These are phyloP conservation scores for Genyomyrus donnyi DNA, from an alignment of 2,113 vertebrate genomes.

Conservation along the genomic window DNA sequence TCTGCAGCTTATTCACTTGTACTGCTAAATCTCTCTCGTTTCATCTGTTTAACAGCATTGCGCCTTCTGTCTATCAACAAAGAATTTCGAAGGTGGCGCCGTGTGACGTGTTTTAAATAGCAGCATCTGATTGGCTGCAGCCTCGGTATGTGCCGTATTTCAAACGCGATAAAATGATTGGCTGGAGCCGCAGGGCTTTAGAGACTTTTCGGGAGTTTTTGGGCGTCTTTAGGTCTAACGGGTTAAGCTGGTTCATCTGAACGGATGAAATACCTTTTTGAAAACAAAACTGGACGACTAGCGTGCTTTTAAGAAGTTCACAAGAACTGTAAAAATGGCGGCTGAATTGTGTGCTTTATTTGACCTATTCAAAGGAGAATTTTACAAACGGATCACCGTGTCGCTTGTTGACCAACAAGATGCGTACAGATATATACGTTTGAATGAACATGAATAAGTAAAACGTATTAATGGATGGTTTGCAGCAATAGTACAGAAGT, in stretches of 20 bases:
- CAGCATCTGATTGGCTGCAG: constrained; percentile 14
- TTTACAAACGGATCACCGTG: not conserved
- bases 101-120: constrained; percentile 24
- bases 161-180: not conserved
- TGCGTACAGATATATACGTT: not conserved
- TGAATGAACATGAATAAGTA: not conserved
- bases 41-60: not conserved
- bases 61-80: not conserved
- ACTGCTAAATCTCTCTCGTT: not conserved
- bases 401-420: not conserved
- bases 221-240: not conserved
- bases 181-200: not conserved
- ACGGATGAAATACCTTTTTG: not conserved
- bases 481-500: not conserved
- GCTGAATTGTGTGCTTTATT: not conserved
- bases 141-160: not conserved
- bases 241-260: not conserved
- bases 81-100: constrained; percentile 20
- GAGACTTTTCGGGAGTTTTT: not conserved
- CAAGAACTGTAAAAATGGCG: not conserved
- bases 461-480: not conserved
- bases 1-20: not conserved
- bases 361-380: not conserved
- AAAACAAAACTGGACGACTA: not conserved
- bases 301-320: not conserved